These are phyloP conservation scores for Escarpia spicata DNA, from an alignment of 2,888 invertebrate genomes.

Conservation along the genomic window DNA sequence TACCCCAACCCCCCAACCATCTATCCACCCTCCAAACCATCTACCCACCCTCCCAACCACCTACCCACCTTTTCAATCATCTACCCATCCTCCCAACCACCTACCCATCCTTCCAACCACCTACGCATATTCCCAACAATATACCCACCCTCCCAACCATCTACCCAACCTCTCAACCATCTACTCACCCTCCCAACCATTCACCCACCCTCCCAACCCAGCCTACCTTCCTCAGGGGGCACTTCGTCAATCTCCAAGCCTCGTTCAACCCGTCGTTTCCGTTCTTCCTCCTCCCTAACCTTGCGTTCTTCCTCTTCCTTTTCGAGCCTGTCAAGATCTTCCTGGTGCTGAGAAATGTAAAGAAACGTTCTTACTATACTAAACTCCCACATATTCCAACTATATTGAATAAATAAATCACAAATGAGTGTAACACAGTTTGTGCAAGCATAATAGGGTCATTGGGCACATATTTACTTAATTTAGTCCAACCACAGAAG, in stretches of 20 bases:
- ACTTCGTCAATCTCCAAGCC: constrained; percentile 57
- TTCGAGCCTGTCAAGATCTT: constrained; percentile 59
- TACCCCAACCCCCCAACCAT: background rate
- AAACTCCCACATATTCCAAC: too few species aligned
- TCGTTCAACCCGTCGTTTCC: constrained; percentile 59
- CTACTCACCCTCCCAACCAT: background rate
- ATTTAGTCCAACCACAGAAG: too few species aligned
- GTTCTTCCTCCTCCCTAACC: constrained; percentile 59
- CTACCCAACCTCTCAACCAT: background rate
- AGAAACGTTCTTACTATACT: too few species aligned
- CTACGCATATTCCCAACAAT: too few species aligned
- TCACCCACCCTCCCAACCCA: background rate
- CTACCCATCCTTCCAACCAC: background rate
- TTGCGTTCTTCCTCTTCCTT: constrained; percentile 59
- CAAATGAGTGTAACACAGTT: too few species aligned
- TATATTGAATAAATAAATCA: too few species aligned
- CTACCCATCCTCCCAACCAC: background rate
- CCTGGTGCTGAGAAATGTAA: constrained; percentile 58
- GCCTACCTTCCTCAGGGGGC: background rate
- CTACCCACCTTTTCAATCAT: background rate
- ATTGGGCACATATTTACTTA: too few species aligned
- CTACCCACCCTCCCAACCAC: background rate
- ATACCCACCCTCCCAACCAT: too few species aligned
- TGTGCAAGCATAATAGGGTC: too few species aligned
- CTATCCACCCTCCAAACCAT: too few species aligned